These are phyloP conservation scores for Drosophila littoralis DNA, from an alignment of 1,140 invertebrate species.

Conservation along the genomic window DNA sequence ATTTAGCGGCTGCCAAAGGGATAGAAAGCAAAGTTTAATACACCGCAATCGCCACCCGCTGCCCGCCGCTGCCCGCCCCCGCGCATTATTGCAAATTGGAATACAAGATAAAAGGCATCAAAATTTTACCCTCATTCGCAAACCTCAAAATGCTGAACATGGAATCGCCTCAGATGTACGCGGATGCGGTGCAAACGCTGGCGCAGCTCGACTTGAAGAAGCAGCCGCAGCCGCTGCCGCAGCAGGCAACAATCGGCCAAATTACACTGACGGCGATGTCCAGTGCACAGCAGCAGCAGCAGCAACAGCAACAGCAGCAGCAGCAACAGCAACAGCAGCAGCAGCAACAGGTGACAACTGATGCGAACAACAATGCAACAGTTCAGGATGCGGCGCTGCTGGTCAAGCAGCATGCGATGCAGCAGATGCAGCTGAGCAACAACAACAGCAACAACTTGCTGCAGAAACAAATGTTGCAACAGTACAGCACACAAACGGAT, in stretches of 20 bases:
- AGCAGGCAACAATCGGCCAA: constrained; percentile 85
- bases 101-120: constrained; percentile 66
- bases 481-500: constrained; percentile 90
- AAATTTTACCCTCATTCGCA: constrained; percentile 81
- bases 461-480: constrained; percentile 86
- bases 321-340: constrained; percentile 67
- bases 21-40: background rate
- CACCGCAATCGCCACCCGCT: background rate
- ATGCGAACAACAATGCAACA: constrained; percentile 78
- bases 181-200: constrained; percentile 84
- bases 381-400: constrained; percentile 72
- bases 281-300: constrained; percentile 84
- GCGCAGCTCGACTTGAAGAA: constrained; percentile 84
- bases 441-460: constrained; percentile 83
- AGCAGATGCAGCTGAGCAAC: constrained; percentile 82
- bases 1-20: constrained; percentile 17
- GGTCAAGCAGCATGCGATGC: constrained; percentile 77
- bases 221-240: constrained; percentile 77
- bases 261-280: constrained; percentile 85
- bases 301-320: constrained; percentile 77
- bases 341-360: constrained; percentile 83
- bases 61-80: background rate
- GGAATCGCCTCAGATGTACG: constrained; percentile 90
- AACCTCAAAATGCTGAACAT: constrained; percentile 85
- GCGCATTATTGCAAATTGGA: background rate